Conservation (phyloP, 2,888 invertebrate genomes). For the Temnothorax ravouxi region DNA sequence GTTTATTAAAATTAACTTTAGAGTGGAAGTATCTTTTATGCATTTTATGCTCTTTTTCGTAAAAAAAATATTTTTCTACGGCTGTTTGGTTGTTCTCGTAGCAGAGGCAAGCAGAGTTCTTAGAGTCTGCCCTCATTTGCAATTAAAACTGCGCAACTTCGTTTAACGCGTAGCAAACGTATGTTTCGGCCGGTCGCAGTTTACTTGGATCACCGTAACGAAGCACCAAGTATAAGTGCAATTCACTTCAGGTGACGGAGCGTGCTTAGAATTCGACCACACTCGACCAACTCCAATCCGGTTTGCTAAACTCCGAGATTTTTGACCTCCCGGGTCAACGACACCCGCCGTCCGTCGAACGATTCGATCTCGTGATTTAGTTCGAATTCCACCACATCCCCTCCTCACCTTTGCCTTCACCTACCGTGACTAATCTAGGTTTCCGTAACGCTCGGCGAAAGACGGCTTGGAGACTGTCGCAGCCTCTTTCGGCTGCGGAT, state of each 20-base stretch:
- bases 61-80: neutral
- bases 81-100: neutral
- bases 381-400: slow-evolving; percentile 28
- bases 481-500: slow-evolving; percentile 83
- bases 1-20: slow-evolving; percentile 1
- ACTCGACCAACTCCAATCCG: slow-evolving; percentile 34
- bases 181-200: slow-evolving; percentile 17
- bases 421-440: slow-evolving; percentile 79
- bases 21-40: neutral
- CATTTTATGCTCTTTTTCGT: neutral
- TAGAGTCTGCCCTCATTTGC: neutral
- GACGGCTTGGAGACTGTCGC: slow-evolving; percentile 82
- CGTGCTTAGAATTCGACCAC: slow-evolving; percentile 68
- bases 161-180: slow-evolving; percentile 21
- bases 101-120: neutral
- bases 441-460: slow-evolving; percentile 77
- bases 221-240: slow-evolving; percentile 68
- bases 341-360: slow-evolving; percentile 47
- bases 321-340: slow-evolving; percentile 62
- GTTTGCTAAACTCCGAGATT: slow-evolving; percentile 57
- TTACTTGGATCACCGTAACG: slow-evolving; percentile 58
- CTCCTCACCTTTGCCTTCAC: slow-evolving; percentile 41
- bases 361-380: slow-evolving; percentile 52
- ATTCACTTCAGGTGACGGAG: slow-evolving; percentile 70
- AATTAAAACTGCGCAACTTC: slow-evolving; percentile 19